These are phyloP conservation scores for Laupala kohalensis DNA, from an alignment of 1,140 invertebrate species.

Conservation along the genomic window DNA sequence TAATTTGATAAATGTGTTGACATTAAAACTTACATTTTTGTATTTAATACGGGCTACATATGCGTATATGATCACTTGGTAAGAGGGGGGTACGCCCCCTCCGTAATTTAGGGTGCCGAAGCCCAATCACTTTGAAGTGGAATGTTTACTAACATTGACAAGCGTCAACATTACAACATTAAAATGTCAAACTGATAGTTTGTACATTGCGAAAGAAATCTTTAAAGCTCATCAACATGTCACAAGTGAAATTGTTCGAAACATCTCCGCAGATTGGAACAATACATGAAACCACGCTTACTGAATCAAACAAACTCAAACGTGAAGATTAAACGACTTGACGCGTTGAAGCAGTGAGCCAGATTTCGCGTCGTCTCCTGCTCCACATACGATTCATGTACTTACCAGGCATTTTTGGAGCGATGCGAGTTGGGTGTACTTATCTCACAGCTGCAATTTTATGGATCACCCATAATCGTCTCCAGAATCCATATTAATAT, in stretches of 20 bases:
- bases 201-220: background rate
- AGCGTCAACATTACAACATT: constrained; percentile 5
- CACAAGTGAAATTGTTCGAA: background rate
- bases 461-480: constrained; percentile 10
- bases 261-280: background rate
- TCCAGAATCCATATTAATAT: constrained; percentile 9
- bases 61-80: background rate
- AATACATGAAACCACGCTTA: background rate
- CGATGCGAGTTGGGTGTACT: background rate
- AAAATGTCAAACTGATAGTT: constrained; percentile 3
- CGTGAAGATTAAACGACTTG: background rate
- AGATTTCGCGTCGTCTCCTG: background rate
- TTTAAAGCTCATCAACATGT: background rate
- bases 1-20: background rate
- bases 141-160: constrained; percentile 12
- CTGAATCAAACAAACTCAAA: background rate
- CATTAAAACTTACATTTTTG: background rate
- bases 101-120: background rate
- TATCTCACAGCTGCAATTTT: background rate
- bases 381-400: background rate
- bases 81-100: constrained; percentile 8
- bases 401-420: background rate
- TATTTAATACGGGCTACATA: background rate
- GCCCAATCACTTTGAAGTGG: constrained; percentile 7
- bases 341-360: background rate